A percentile compares a stretch with the other conserved stretches of the same genome.
Conservation (phyloP, 2,888 invertebrate genomes). For the Bombylius discolor region DNA sequence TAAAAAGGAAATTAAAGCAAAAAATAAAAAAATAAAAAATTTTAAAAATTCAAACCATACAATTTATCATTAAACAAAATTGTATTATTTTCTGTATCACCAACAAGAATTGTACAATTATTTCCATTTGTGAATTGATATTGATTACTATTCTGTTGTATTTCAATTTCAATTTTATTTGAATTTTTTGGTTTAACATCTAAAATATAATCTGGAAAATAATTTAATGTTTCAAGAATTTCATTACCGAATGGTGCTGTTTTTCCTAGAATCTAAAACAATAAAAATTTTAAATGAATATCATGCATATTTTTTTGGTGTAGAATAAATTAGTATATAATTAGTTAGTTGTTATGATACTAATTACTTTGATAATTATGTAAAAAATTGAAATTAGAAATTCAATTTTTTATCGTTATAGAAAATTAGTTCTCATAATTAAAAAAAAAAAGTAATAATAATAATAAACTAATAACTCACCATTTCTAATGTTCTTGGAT, state of each 20-base stretch:
- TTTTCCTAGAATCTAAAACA: constrained; percentile 51
- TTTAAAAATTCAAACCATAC: constrained; percentile 40
- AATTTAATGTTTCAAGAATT: constrained; percentile 46
- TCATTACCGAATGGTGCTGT: constrained; percentile 60
- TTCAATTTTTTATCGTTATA: not conserved
- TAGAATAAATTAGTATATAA: too few species aligned
- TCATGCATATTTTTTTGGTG: too few species aligned
- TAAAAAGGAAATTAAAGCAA: not conserved
- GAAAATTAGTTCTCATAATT: not conserved
- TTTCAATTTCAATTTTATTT: constrained; percentile 28
- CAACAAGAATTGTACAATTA: constrained; percentile 41
- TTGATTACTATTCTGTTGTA: constrained; percentile 37
- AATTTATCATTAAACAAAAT: constrained; percentile 42
- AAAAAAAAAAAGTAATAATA: too few species aligned
- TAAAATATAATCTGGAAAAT: constrained; percentile 50
- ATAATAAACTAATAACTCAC: constrained; percentile 31
- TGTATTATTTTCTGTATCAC: constrained; percentile 50
- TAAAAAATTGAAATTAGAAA: too few species aligned
- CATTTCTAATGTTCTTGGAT: constrained; percentile 62
- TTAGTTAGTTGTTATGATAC: not conserved
- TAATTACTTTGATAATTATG: too few species aligned
- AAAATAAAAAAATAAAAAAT: not conserved
- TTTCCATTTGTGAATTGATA: constrained; percentile 35
- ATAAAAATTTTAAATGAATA: not conserved
- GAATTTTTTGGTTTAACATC: constrained; percentile 30